Conservation (phyloP, 1,140 invertebrate species). For the Pemphigus obesinymphae region DNA sequence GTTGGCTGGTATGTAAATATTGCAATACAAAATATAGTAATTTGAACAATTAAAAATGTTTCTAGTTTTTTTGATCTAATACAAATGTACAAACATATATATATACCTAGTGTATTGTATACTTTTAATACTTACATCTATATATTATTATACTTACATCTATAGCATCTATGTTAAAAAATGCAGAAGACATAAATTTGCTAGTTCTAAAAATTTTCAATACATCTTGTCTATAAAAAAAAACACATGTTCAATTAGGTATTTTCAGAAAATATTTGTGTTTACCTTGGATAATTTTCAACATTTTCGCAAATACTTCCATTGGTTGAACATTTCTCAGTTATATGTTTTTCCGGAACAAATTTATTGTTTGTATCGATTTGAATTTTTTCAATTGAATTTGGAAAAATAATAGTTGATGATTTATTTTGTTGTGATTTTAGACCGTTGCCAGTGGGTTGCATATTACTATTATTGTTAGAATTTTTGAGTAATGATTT, state of each 20-base stretch:
- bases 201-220: constrained; percentile 3
- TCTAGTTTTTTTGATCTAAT: too few relatives aligned
- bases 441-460: not conserved
- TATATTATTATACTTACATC: not conserved
- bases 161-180: not conserved
- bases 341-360: not conserved
- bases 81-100: too few relatives aligned
- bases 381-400: not conserved
- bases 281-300: constrained; percentile 30
- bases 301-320: not conserved
- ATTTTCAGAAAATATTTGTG: not conserved
- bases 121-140: too few relatives aligned
- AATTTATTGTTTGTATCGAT: not conserved
- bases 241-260: not conserved
- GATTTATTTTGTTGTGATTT: not conserved
- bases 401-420: constrained; percentile 21
- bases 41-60: too few relatives aligned
- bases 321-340: constrained; percentile 10
- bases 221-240: constrained; percentile 12
- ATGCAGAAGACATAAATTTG: constrained; percentile 23
- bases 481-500: constrained; percentile 2
- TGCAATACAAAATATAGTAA: too few relatives aligned
- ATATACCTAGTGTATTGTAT: not conserved
- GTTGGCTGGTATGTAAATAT: too few relatives aligned
- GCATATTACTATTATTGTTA: constrained; percentile 3